phyloP scores from a whole-genome alignment of 2,888 invertebrate species.

The Latrodectus elegans region DNA sequence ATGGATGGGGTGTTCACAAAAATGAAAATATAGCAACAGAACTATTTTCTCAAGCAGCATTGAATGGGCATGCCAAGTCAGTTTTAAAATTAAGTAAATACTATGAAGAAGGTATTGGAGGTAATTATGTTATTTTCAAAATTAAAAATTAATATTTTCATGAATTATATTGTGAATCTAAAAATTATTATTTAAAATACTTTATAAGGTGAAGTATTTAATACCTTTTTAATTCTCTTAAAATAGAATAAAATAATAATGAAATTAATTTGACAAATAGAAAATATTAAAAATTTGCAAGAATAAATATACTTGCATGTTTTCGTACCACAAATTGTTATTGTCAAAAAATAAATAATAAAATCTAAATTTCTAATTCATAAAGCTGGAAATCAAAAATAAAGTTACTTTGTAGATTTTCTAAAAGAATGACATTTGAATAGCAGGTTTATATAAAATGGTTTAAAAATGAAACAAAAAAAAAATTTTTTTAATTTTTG shows the following conservation, averaged over 20 bases:
- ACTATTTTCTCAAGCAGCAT: slow-evolving; percentile 37
- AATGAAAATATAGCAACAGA: slow-evolving; percentile 38
- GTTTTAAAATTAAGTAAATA: slow-evolving; percentile 28
- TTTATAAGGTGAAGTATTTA: background rate
- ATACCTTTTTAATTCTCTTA: background rate
- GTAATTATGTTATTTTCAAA: slow-evolving; percentile 9
- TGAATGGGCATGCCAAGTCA: slow-evolving; percentile 41
- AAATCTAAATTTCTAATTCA: no score
- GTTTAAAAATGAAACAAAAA: no score
- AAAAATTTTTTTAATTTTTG: no score
- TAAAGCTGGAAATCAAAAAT: no score
- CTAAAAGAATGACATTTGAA: no score
- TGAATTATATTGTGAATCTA: background rate
- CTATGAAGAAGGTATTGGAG: slow-evolving; percentile 56
- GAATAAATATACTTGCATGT: no score
- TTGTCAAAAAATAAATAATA: no score
- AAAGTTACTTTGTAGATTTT: no score
- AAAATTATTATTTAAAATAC: background rate
- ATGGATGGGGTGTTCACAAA: slow-evolving; percentile 56
- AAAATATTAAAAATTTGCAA: background rate
- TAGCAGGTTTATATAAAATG: no score
- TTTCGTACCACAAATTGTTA: no score
- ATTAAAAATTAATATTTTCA: background rate
- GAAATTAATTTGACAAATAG: background rate
- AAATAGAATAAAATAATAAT: background rate